Percentiles rank a stretch among this genome's conserved stretches.
Evolutionary conservation across 64 coral and sea anemone species (phyloP).

Genomic region (Porites lutea): DNA sequence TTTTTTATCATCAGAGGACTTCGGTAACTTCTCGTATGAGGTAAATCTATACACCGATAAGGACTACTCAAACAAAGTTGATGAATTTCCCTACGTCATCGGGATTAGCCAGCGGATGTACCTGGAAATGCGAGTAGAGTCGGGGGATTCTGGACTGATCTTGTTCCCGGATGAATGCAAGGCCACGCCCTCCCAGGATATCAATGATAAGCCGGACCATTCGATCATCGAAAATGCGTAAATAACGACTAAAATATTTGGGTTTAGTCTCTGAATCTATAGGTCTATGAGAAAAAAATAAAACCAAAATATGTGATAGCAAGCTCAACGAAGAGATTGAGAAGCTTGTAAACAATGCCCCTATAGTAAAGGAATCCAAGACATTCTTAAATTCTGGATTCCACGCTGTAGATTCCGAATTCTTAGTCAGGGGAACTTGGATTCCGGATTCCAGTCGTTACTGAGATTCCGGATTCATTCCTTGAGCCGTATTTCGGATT

Average conservation of each 20-base stretch:
- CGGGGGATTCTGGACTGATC: background rate
- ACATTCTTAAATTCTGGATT: too few relatives aligned
- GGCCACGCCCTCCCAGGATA: conserved; percentile 12
- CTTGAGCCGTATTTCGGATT: too few relatives aligned
- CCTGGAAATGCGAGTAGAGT: background rate
- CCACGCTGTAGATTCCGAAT: too few relatives aligned
- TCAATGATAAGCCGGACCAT: conserved; percentile 10
- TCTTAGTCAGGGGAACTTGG: too few relatives aligned
- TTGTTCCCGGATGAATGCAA: conserved; percentile 41
- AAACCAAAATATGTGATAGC: too few relatives aligned
- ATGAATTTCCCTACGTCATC: background rate
- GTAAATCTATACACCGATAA: conserved; percentile 23
- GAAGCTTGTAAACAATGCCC: too few relatives aligned
- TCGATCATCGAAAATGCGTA: conserved; percentile 11
- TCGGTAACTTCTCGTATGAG: conserved; percentile 5
- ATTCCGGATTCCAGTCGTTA: too few relatives aligned
- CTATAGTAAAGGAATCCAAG: too few relatives aligned
- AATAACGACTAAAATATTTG: background rate
- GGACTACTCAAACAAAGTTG: background rate
- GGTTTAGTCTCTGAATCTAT: too few relatives aligned
- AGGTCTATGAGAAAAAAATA: too few relatives aligned
- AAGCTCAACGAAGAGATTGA: too few relatives aligned
- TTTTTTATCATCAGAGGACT: background rate
- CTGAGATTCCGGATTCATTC: too few relatives aligned
- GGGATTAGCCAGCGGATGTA: conserved; percentile 17